A percentile compares a stretch with the other conserved stretches of the same genome.
These are phyloP conservation scores for Galleria mellonella DNA, from an alignment of 1,140 invertebrate genomes.

Conservation along the genomic window DNA sequence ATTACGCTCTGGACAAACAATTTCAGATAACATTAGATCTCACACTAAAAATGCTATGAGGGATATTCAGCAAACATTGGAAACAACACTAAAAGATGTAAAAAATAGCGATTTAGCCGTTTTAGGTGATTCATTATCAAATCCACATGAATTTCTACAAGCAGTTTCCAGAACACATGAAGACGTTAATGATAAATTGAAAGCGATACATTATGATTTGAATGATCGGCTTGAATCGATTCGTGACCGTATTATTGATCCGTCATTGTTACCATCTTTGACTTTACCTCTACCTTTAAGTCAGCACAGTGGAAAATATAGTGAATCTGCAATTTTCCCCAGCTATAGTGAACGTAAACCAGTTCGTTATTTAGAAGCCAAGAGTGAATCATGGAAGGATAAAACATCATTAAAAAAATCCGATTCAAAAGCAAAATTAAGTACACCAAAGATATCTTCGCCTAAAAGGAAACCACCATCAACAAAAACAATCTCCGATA, in stretches of 20 bases:
- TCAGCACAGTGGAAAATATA: background rate
- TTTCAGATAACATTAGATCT: slow-evolving; percentile 13
- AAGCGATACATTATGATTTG: slow-evolving; percentile 35
- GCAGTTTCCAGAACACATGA: slow-evolving; percentile 23
- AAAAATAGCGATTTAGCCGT: slow-evolving; percentile 6
- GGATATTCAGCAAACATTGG: slow-evolving; percentile 14
- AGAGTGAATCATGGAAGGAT: no score
- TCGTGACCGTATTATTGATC: slow-evolving; percentile 21
- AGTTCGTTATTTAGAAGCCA: no score
- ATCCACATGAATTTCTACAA: slow-evolving; percentile 24
- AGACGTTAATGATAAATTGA: slow-evolving; percentile 36
- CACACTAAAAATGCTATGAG: slow-evolving; percentile 16
- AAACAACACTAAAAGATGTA: slow-evolving; percentile 17
- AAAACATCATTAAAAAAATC: background rate
- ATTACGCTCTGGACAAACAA: slow-evolving; percentile 9
- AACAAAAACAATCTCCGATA: slow-evolving; percentile 6
- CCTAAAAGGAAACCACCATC: slow-evolving; percentile 5
- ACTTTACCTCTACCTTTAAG: slow-evolving; percentile 11
- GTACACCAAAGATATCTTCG: background rate
- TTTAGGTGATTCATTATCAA: slow-evolving; percentile 8
- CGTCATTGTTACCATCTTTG: slow-evolving; percentile 8
- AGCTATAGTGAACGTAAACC: no score
- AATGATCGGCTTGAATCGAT: slow-evolving; percentile 33
- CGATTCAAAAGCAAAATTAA: background rate
- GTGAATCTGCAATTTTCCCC: no score